These are phyloP conservation scores for Archegozetes longisetosus DNA, from an alignment of 1,140 invertebrate species.

Conservation along the genomic window DNA sequence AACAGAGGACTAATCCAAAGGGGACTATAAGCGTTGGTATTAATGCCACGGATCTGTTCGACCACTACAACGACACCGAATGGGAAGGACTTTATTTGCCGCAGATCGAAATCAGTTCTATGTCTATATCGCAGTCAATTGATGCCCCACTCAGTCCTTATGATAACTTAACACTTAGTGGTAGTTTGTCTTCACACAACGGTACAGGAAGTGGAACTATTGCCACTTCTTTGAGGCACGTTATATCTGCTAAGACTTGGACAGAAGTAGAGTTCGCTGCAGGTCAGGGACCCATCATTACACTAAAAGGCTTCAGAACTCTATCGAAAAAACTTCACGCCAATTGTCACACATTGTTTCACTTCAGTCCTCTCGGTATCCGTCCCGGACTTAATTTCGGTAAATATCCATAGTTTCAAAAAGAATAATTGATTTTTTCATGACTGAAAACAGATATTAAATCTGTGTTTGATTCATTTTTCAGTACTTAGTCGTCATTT, in stretches of 20 bases:
- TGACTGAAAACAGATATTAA: too few relatives aligned
- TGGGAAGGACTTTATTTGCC: slow-evolving; percentile 37
- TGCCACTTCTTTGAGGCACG: slow-evolving; percentile 49
- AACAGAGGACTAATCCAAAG: slow-evolving; percentile 75
- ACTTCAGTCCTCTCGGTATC: slow-evolving; percentile 10
- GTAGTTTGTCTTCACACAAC: slow-evolving; percentile 62
- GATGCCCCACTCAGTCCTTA: slow-evolving; percentile 72
- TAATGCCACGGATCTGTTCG: slow-evolving; percentile 84
- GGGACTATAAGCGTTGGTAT: slow-evolving; percentile 61
- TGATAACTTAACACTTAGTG: slow-evolving; percentile 50
- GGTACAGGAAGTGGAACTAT: slow-evolving; percentile 60
- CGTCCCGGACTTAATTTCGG: slow-evolving; percentile 8
- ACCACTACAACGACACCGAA: slow-evolving; percentile 25
- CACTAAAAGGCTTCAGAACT: slow-evolving; percentile 53
- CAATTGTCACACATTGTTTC: neutral
- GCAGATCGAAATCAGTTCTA: slow-evolving; percentile 68
- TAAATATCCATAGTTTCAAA: neutral
- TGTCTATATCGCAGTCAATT: slow-evolving; percentile 78
- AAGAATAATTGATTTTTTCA: neutral
- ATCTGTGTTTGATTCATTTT: neutral
- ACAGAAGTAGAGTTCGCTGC: slow-evolving; percentile 46
- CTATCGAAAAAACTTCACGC: slow-evolving; percentile 37
- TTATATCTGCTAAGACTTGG: slow-evolving; percentile 66
- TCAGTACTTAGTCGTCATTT: slow-evolving; percentile 42
- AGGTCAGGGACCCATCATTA: slow-evolving; percentile 55